phyloP scores from a whole-genome alignment of 2,113 vertebrate species.

The Prolemur simus region DNA sequence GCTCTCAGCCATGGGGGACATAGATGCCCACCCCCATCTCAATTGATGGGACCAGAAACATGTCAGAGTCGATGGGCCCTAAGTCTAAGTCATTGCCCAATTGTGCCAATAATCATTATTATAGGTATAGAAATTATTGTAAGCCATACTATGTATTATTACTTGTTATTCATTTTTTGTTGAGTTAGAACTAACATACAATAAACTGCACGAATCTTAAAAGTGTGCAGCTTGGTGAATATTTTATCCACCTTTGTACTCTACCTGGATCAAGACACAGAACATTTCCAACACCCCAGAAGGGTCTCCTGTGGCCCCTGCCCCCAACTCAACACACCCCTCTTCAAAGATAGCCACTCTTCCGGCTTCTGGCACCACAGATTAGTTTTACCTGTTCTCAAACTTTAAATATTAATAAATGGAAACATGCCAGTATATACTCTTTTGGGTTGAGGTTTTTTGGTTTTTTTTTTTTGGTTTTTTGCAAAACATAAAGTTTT shows the following conservation, averaged over 20 bases:
- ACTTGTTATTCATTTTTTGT: background rate
- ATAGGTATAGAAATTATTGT: too few species aligned
- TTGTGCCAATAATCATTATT: too few species aligned
- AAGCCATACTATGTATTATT: background rate
- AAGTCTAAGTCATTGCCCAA: background rate
- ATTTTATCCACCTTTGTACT: background rate
- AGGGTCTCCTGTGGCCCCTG: background rate
- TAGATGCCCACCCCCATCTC: background rate
- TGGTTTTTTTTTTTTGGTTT: too few species aligned
- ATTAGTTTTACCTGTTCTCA: background rate
- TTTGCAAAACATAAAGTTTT: background rate
- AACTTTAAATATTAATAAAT: background rate
- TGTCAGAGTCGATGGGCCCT: background rate
- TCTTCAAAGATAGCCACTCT: background rate
- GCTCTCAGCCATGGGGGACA: accelerated
- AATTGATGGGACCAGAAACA: background rate
- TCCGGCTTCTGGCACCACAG: background rate
- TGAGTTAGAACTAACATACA: background rate
- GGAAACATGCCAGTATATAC: background rate
- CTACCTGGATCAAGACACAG: background rate
- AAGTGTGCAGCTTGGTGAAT: background rate
- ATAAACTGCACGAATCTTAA: background rate
- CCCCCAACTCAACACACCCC: background rate
- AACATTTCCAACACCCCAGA: accelerated
- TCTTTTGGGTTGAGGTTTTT: background rate